Conservation (phyloP, 2,113 vertebrate genomes). For the Maccullochella peelii region DNA sequence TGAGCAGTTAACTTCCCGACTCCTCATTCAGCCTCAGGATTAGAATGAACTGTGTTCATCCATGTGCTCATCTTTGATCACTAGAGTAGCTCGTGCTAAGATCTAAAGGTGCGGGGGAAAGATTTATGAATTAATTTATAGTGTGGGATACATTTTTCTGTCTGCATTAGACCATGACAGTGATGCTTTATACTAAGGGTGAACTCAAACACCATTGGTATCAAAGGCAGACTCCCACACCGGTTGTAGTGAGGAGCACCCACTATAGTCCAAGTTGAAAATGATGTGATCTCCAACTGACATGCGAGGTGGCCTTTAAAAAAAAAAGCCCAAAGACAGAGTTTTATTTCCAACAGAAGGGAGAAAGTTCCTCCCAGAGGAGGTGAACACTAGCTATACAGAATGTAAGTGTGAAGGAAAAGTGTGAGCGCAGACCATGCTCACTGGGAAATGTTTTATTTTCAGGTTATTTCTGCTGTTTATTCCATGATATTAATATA, state of each 20-base stretch:
- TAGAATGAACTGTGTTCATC: constrained; percentile 16
- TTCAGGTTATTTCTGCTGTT: background rate
- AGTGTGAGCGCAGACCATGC: background rate
- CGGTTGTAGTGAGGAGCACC: constrained; percentile 32
- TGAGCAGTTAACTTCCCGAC: background rate
- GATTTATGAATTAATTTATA: constrained; percentile 19
- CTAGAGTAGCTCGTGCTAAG: background rate
- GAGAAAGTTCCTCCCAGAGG: constrained; percentile 33
- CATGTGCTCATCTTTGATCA: constrained; percentile 1
- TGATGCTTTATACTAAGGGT: constrained; percentile 18
- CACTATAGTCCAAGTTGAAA: constrained; percentile 15
- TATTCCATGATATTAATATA: background rate
- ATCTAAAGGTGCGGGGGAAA: constrained; percentile 6
- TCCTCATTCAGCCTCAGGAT: constrained; percentile 25
- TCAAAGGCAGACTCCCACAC: constrained; percentile 42
- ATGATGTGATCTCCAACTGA: constrained; percentile 42
- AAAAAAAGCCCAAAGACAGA: constrained; percentile 32
- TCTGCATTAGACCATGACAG: constrained; percentile 37
- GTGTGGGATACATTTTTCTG: constrained; percentile 11
- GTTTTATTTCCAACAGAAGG: constrained; percentile 7
- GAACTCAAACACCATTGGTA: constrained; percentile 31
- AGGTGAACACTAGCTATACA: constrained; percentile 29
- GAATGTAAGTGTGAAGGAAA: constrained; percentile 16
- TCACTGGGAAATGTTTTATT: background rate
- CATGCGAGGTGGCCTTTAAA: constrained; percentile 39